Evolutionary conservation across 2,113 vertebrate species (phyloP).

Genomic region (Nycticorax nycticorax): DNA sequence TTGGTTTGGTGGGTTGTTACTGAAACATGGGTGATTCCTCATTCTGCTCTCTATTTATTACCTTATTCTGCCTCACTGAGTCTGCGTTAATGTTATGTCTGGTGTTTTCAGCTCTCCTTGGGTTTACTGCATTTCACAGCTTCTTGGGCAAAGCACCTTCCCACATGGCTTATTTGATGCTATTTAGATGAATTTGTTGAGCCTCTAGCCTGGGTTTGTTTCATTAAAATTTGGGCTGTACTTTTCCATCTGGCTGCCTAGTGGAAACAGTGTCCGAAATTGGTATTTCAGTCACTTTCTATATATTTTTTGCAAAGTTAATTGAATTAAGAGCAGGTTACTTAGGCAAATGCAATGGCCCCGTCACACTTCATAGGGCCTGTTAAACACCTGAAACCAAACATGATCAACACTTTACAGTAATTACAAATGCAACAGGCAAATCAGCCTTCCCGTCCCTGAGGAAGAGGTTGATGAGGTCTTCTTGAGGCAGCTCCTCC

Average conservation of each 20-base stretch:
- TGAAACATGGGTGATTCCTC: neutral
- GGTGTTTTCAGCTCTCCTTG: neutral
- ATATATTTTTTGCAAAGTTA: neutral
- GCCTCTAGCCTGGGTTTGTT: neutral
- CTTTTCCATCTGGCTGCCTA: neutral
- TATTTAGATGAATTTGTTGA: neutral
- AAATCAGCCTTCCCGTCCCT: neutral
- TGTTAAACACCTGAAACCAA: neutral
- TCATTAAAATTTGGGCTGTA: neutral
- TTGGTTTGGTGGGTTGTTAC: neutral
- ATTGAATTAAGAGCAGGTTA: neutral
- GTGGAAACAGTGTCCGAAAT: neutral
- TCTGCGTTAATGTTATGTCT: neutral
- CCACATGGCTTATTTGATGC: neutral
- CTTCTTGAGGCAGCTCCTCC: neutral
- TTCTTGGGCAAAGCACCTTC: constrained; percentile 2
- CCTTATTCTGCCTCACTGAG: neutral
- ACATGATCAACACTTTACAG: neutral
- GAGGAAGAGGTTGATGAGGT: neutral
- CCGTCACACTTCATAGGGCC: neutral
- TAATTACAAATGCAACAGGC: neutral
- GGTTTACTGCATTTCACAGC: neutral
- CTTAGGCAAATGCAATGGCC: neutral
- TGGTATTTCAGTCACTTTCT: neutral
- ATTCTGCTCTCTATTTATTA: neutral